phyloP scores from a whole-genome alignment of 2,113 vertebrate species.

The Dryoscopus gambensis region DNA sequence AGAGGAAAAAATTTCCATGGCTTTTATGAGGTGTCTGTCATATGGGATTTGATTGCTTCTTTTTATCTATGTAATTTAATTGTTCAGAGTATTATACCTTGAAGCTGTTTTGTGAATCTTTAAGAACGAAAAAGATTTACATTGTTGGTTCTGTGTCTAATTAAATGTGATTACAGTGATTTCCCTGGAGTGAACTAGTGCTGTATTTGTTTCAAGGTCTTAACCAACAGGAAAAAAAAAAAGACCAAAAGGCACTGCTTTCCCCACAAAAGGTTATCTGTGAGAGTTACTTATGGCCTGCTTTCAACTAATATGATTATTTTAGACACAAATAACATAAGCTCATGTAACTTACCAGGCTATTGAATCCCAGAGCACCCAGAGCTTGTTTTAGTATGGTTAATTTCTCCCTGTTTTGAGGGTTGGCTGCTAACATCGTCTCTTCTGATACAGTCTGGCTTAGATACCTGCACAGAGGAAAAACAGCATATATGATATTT shows the following conservation, averaged over 20 bases:
- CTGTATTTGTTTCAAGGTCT: not conserved
- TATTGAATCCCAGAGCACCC: slow-evolving; percentile 82
- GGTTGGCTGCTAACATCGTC: slow-evolving; percentile 53
- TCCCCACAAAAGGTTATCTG: not conserved
- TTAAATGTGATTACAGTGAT: slow-evolving; percentile 34
- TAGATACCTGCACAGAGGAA: slow-evolving; percentile 77
- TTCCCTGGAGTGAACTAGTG: not conserved
- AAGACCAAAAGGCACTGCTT: not conserved
- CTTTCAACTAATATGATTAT: not conserved
- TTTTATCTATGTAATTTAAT: not conserved
- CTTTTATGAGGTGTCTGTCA: not conserved
- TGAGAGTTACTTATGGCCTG: not conserved
- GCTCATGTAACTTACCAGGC: slow-evolving; percentile 75
- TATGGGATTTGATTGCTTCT: not conserved
- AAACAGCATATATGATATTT: not conserved
- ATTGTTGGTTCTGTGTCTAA: not conserved
- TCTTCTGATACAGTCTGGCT: slow-evolving; percentile 67
- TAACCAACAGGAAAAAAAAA: not conserved
- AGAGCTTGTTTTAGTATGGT: slow-evolving; percentile 82
- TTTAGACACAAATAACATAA: not conserved
- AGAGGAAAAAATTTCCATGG: not conserved
- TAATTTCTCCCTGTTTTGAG: slow-evolving; percentile 82
- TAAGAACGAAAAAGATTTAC: slow-evolving; percentile 3
- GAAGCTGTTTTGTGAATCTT: slow-evolving; percentile 14
- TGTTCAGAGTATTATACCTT: not conserved